Base-by-base conservation (phyloP, 2,113 vertebrate genomes). In the Hydrochoerus hydrochaeris region DNA sequence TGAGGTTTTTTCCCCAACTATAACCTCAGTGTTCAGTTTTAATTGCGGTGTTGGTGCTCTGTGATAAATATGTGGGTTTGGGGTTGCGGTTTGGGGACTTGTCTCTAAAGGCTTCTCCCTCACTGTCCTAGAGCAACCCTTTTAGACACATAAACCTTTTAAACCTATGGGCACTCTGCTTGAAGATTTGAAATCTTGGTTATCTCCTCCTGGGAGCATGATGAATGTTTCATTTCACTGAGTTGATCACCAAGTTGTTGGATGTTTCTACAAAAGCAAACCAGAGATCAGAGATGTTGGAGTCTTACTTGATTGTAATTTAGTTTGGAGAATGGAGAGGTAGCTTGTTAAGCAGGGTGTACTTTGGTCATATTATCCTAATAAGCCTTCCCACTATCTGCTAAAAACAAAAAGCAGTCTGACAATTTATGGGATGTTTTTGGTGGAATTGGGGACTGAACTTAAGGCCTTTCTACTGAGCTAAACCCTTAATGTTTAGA, bases 101-200 rank as follows among this genome's bases (percentile, higher is more conserved):
- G 65, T 69, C 65, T 69, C 14, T 69, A n/a, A 69, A 17, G 35
- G 65, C 16, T 17, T 69, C 65, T 8, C 65, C 35, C 17, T 69
- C 65, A 69, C 65, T 88, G 71, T 88, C 32, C 32, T 13, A 35
- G 46, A 94, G 4, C 63, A 5, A 20, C 14, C 46, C 0, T 75
- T 87, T 26, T 83, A 77, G 58, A 17, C 35, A n/a, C 28, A 19
- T 63, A 52, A 44, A 9, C 11, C 30, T 49, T 17, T 85, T 71
- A 80, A 41, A 49, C 20, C n/a, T 94, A 17, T 71, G 69, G 28
- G 30, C 52, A 0, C 5, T 77, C 5, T 77, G 30, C 12, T 75
- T 54, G 30, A 88, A 63, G 46, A 73, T 91, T 78, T 91, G 54
- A 65, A 95, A 81, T 91, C 32, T 80, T 85, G 38, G 46, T 75